Evolutionary conservation across 2,888 invertebrate genomes (phyloP).

Genomic region (Pterobdella sp.): DNA sequence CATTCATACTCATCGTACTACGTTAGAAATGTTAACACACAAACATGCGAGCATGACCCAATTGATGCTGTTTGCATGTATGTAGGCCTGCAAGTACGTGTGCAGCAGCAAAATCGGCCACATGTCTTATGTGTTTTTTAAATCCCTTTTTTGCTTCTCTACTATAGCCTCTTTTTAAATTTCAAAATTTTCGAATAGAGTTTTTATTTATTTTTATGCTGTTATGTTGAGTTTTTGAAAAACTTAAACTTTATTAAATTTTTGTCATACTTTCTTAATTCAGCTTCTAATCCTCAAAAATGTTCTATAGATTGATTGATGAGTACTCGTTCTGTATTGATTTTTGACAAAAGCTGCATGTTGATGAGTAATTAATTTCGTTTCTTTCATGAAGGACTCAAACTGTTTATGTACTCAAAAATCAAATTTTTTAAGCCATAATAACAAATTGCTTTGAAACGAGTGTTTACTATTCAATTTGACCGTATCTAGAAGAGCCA

Average conservation of each 20-base stretch:
- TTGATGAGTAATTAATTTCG: no score
- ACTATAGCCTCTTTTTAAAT: background rate
- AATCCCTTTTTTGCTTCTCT: background rate
- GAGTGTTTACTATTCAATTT: no score
- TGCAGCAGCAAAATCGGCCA: background rate
- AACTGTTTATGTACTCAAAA: no score
- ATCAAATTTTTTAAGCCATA: no score
- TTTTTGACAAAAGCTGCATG: no score
- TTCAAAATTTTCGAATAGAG: background rate
- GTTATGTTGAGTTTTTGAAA: background rate
- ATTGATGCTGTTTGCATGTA: constrained; percentile 10
- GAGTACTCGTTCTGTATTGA: no score
- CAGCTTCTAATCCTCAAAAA: no score
- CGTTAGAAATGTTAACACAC: background rate
- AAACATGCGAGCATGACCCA: background rate
- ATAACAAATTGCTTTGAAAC: no score
- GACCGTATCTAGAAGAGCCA: no score
- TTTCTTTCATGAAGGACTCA: no score
- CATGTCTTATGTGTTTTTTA: background rate
- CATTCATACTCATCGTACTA: no score
- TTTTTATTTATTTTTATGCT: background rate
- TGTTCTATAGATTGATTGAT: no score
- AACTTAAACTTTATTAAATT: background rate
- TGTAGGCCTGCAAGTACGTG: background rate
- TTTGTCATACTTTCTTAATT: background rate